Percentiles rank a stretch among this genome's conserved stretches.
phyloP scores from a whole-genome alignment of 2,888 invertebrate species.

The Drosophila helvetica region DNA sequence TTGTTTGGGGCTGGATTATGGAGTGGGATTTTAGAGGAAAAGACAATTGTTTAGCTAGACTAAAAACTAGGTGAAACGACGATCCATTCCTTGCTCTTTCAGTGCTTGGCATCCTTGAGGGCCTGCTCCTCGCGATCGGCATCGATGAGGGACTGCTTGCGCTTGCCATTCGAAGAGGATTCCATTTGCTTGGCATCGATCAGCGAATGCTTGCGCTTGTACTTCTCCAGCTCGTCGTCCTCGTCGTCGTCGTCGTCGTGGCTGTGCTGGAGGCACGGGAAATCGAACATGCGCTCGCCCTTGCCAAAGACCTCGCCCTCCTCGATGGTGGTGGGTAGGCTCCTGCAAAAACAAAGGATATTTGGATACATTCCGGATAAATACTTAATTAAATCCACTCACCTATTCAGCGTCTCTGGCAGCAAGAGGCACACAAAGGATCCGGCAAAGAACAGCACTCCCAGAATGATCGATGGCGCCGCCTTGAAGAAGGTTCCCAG shows the following conservation, averaged over 20 bases:
- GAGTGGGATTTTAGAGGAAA: conserved; percentile 19
- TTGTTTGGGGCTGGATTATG: conserved; percentile 4
- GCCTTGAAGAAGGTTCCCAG: conserved; percentile 84
- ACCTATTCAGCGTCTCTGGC: conserved; percentile 86
- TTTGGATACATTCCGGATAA: not conserved
- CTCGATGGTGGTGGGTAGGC: conserved; percentile 86
- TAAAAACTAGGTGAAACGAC: conserved; percentile 53
- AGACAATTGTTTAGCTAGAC: conserved; percentile 65
- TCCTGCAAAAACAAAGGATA: conserved; percentile 64
- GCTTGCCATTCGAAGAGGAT: conserved; percentile 69
- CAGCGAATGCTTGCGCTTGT: conserved; percentile 79
- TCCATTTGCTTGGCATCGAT: conserved; percentile 75
- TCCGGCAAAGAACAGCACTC: conserved; percentile 85
- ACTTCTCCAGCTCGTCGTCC: conserved; percentile 78
- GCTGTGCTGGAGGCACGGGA: conserved; percentile 81
- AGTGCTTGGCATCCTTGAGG: conserved; percentile 76
- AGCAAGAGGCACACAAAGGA: conserved; percentile 86
- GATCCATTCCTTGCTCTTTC: conserved; percentile 25
- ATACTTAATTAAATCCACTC: conserved; percentile 21
- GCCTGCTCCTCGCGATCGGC: conserved; percentile 73
- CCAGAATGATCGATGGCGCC: conserved; percentile 86
- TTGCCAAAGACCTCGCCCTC: conserved; percentile 87
- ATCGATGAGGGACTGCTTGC: conserved; percentile 75
- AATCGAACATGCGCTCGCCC: conserved; percentile 85
- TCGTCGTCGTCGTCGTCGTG: conserved; percentile 63